Conservation (phyloP, 1,140 invertebrate species). For the Neomicropteryx cornuta region DNA sequence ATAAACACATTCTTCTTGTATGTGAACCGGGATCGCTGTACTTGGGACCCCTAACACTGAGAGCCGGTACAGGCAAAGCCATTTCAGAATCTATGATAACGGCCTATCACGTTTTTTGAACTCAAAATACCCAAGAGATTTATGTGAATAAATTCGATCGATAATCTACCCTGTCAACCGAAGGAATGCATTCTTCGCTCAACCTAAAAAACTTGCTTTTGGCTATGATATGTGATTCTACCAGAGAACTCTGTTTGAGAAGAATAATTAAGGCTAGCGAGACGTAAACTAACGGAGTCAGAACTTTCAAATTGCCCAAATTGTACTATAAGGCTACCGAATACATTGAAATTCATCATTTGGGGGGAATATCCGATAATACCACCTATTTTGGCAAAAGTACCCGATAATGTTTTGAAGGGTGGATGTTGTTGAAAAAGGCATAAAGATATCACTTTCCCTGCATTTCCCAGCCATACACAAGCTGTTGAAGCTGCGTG, state of each 20-base stretch:
- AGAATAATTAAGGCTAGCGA: constrained; percentile 15
- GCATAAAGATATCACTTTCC: too few species aligned
- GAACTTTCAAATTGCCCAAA: constrained; percentile 3
- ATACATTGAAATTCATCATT: constrained; percentile 2
- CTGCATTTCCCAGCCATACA: too few species aligned
- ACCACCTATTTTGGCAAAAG: neutral
- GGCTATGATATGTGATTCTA: constrained; percentile 21
- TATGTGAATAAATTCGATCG: constrained; percentile 14
- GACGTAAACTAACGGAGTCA: neutral
- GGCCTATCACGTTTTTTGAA: constrained; percentile 13
- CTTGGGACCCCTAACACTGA: constrained; percentile 16
- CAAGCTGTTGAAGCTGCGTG: too few species aligned
- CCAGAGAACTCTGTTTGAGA: constrained; percentile 15
- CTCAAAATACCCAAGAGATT: constrained; percentile 15
- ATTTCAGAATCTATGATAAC: constrained; percentile 8
- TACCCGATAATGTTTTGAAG: neutral
- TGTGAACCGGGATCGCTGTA: constrained; percentile 17
- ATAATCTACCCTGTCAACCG: constrained; percentile 7
- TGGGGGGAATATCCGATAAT: neutral
- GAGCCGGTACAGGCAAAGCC: constrained; percentile 8
- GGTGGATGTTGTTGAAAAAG: too few species aligned
- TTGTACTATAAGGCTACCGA: constrained; percentile 1
- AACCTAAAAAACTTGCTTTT: constrained; percentile 24
- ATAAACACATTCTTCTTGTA: constrained; percentile 14
- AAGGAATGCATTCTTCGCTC: constrained; percentile 11